These are phyloP conservation scores for Paracanthobrama guichenoti DNA, from an alignment of 2,113 vertebrate genomes.

Conservation along the genomic window DNA sequence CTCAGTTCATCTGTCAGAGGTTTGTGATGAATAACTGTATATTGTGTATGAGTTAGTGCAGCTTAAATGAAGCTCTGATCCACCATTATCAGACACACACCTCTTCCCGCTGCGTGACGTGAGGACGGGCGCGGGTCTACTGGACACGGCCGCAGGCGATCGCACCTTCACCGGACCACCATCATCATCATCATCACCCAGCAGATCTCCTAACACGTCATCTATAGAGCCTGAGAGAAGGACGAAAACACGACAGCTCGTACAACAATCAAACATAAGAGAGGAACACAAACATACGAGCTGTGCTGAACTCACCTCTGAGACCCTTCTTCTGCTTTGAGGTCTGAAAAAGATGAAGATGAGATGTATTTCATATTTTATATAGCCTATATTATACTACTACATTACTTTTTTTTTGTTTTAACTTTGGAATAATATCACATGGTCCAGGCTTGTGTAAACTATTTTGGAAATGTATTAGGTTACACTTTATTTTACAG, in stretches of 20 bases:
- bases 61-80: not conserved
- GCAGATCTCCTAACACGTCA: conserved; percentile 76
- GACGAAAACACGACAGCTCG: not conserved
- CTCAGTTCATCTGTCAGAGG: not conserved
- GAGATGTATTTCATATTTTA: not conserved
- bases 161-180: conserved; percentile 56
- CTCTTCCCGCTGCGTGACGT: conserved; percentile 56
- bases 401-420: not conserved
- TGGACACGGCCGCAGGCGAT: not conserved
- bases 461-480: not conserved
- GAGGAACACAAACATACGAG: no score
- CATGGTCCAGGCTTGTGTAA: not conserved
- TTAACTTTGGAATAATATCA: not conserved
- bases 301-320: conserved; percentile 69
- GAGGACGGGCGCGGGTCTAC: conserved; percentile 18
- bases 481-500: no score
- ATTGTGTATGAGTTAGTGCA: no score
- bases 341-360: conserved; percentile 67
- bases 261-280: not conserved
- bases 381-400: no score
- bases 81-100: conserved; percentile 52
- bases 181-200: conserved; percentile 73
- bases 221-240: conserved; percentile 72
- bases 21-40: not conserved
- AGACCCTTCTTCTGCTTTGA: conserved; percentile 68